Percentiles rank a stretch among this genome's conserved stretches.
Conservation (phyloP, 1,140 invertebrate genomes). For the Rhyacophila brunnea region DNA sequence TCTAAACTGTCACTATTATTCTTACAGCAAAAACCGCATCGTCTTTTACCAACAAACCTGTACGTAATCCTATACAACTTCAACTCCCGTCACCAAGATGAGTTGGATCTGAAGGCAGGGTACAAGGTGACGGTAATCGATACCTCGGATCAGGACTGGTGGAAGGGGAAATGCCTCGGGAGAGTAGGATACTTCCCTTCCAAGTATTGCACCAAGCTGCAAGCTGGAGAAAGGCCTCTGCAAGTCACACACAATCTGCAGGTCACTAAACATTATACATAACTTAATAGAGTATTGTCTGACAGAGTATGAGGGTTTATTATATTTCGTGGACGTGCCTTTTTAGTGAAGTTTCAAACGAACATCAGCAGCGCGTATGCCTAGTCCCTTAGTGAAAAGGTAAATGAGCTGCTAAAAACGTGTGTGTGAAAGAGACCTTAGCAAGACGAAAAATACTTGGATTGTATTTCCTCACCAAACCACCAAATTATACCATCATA, state of each 20-base stretch:
- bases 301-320: too few relatives aligned
- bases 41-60: conserved; percentile 83
- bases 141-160: conserved; percentile 93
- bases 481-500: too few relatives aligned
- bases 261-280: conserved; percentile 33
- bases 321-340: too few relatives aligned
- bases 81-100: conserved; percentile 88
- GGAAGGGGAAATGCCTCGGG: conserved; percentile 92
- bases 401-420: too few relatives aligned
- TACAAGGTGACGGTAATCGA: conserved; percentile 94
- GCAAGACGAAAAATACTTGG: too few relatives aligned
- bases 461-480: too few relatives aligned
- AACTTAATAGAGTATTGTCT: too few relatives aligned
- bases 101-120: conserved; percentile 91
- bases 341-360: too few relatives aligned
- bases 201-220: conserved; percentile 88
- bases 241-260: conserved; percentile 76
- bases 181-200: conserved; percentile 92
- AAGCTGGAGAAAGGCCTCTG: conserved; percentile 83
- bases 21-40: conserved; percentile 71
- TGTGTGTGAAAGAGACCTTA: too few relatives aligned
- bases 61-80: conserved; percentile 96
- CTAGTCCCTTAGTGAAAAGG: too few relatives aligned
- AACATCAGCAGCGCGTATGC: too few relatives aligned
- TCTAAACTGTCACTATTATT: background rate